These are phyloP conservation scores for Pectinophora gossypiella DNA, from an alignment of 1,140 invertebrate species.

Conservation along the genomic window DNA sequence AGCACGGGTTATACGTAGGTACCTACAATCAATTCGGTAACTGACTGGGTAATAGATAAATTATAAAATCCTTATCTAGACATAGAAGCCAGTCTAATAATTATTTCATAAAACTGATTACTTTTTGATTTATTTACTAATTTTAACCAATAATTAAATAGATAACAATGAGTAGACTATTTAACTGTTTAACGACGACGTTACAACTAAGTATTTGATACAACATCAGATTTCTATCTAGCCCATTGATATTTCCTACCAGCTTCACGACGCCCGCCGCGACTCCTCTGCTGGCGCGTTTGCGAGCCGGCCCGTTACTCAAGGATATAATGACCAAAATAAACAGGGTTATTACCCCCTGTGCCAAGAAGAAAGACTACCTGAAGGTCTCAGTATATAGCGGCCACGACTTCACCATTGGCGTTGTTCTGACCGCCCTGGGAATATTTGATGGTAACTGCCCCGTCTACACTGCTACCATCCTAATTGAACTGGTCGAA, in stretches of 20 bases:
- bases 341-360: constrained; percentile 58
- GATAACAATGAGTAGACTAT: no score
- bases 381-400: constrained; percentile 85
- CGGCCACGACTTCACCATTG: constrained; percentile 89
- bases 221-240: no score
- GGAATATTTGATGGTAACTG: constrained; percentile 83
- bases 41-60: no score
- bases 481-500: constrained; percentile 82
- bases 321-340: constrained; percentile 80
- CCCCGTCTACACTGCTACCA: constrained; percentile 83
- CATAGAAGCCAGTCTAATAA: no score
- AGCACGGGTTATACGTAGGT: no score
- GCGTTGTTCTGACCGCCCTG: constrained; percentile 84
- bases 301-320: constrained; percentile 80
- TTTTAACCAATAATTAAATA: no score
- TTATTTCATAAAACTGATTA: no score
- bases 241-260: constrained; percentile 19
- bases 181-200: no score
- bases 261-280: constrained; percentile 72
- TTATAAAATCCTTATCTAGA: no score
- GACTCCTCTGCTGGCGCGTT: constrained; percentile 71
- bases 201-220: no score
- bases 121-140: no score
- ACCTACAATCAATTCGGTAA: no score
- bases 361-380: constrained; percentile 39